Evolutionary conservation across 2,888 invertebrate species (phyloP), one percentile per base, ranked within the genome.

Genomic region (Timema cristinae): DNA sequence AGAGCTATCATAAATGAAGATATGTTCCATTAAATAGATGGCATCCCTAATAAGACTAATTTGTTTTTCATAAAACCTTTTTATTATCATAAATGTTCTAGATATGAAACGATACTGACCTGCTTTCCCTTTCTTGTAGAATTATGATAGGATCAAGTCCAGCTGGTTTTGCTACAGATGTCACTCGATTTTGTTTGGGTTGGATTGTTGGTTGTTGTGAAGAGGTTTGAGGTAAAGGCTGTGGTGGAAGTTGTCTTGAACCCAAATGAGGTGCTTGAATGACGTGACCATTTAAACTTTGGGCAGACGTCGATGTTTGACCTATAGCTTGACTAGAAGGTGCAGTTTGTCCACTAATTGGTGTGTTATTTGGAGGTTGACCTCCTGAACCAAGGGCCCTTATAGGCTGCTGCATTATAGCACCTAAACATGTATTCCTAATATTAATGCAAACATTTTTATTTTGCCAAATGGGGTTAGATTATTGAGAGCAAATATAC

Each of bases 71-170:
- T 32, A 32, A 32, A 32, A 32, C 32, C 32, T 2, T 32, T 32
- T 32, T 32, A 32, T 32, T 32, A 2, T 32, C 32, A 32, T 32
- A 32, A 32, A 32, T 32, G 32, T 32, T 2, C 32, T 32, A 32
- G 32, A 32, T 32, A 32, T 32, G 1, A 32, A 32, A 32, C 1
- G 32, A 10, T 5, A 32, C 49, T 54, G 66, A 75, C 74, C 85
- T 83, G 78, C 86, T 85, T 79, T 88, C 88, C 71, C 88, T 79
- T 78, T 89, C 88, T 75, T 85, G 84, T 49, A 87, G 79, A 71
- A 88, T 79, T 67, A 84, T 83, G 6, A 85, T 78, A 0, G 88
- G 88, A 79, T 89, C 88, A 50, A 88, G 80, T 0, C 88, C 88
- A 52, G 77, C 75, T 5, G 88, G 88, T 76, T 86, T 86, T 16